phyloP scores from a whole-genome alignment of 2,888 invertebrate genomes.

The Idaea biselata region DNA sequence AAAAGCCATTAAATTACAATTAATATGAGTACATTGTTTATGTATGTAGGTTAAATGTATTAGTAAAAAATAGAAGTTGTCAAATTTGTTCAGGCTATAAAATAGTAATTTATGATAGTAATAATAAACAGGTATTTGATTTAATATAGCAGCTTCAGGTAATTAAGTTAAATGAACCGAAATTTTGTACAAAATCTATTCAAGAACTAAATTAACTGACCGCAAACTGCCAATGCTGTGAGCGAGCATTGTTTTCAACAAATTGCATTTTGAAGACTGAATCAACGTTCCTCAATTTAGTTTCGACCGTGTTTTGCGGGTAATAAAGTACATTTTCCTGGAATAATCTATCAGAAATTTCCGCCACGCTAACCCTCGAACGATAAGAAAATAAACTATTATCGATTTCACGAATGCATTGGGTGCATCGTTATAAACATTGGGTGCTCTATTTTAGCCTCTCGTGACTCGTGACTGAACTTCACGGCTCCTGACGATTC shows the following conservation, averaged over 20 bases:
- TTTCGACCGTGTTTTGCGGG: background rate
- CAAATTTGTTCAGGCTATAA: background rate
- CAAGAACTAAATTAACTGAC: background rate
- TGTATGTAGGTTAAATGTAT: background rate
- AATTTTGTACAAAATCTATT: background rate
- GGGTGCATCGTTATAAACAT: background rate
- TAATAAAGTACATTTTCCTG: background rate
- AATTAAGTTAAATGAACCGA: background rate
- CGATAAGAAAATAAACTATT: conserved; percentile 1
- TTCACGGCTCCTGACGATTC: background rate
- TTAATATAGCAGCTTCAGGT: background rate
- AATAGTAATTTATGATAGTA: background rate
- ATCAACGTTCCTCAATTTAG: background rate
- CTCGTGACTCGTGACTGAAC: background rate
- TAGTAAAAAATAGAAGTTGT: background rate
- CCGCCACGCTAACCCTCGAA: background rate
- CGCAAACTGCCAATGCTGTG: conserved; percentile 1
- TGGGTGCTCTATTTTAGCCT: background rate
- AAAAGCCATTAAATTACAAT: background rate
- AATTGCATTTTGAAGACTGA: conserved; percentile 1
- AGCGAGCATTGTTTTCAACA: background rate
- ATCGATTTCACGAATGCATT: background rate
- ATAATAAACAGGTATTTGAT: background rate
- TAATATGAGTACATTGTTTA: background rate
- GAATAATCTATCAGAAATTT: background rate